phyloP scores from a whole-genome alignment of 2,888 invertebrate species.

The Andrena praecox region DNA sequence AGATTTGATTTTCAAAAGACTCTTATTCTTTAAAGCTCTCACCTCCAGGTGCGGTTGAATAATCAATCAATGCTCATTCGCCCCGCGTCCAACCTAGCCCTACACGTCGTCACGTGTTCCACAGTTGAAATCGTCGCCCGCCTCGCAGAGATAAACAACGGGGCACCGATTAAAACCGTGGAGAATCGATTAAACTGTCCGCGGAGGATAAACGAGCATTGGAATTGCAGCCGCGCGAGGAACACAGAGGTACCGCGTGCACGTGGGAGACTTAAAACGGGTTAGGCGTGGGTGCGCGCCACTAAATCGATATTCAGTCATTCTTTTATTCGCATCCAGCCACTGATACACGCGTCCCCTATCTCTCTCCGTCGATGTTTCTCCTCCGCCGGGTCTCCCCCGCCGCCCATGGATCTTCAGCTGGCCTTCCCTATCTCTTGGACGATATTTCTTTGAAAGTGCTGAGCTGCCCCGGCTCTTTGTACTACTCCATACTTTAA shows the following conservation, averaged over 20 bases:
- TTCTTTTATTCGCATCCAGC: slow-evolving; percentile 71
- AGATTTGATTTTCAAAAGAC: neutral
- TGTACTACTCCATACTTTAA: slow-evolving; percentile 69
- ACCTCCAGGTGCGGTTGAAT: too few relatives aligned
- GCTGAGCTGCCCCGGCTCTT: slow-evolving; percentile 68
- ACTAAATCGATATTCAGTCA: slow-evolving; percentile 76
- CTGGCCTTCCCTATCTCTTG: slow-evolving; percentile 49
- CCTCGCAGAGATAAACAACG: slow-evolving; percentile 34
- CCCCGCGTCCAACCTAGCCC: neutral
- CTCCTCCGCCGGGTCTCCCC: slow-evolving; percentile 32
- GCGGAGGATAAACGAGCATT: slow-evolving; percentile 54
- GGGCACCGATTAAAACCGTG: slow-evolving; percentile 50
- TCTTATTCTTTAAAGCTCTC: neutral
- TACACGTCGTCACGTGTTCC: slow-evolving; percentile 9
- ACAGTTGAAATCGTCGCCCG: slow-evolving; percentile 15
- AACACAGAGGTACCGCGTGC: neutral
- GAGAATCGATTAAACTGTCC: slow-evolving; percentile 60
- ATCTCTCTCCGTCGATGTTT: slow-evolving; percentile 51
- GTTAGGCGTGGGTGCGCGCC: slow-evolving; percentile 62
- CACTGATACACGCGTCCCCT: slow-evolving; percentile 41
- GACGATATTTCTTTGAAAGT: slow-evolving; percentile 75
- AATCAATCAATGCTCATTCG: too few relatives aligned
- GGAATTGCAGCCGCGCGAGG: slow-evolving; percentile 37
- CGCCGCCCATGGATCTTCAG: slow-evolving; percentile 26
- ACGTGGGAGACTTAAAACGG: slow-evolving; percentile 32